Base-by-base conservation (phyloP, 1,140 invertebrate genomes). In the Pogonomyrmex californicus region DNA sequence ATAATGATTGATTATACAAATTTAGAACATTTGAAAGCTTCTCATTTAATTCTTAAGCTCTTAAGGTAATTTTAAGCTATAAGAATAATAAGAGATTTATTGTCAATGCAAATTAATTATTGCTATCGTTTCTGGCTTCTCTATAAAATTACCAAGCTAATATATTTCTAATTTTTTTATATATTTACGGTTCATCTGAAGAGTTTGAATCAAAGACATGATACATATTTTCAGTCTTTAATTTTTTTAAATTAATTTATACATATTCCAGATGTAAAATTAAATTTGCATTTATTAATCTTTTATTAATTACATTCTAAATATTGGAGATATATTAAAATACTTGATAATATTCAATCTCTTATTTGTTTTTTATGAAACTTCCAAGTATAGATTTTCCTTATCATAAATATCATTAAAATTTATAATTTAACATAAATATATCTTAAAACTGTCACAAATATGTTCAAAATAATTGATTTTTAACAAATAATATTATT, bases 221-320 rank as follows among this genome's bases (percentile, higher is more conserved):
- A 65, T 65, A 65, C 33, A 0, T 41, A 38, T 65, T 41, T 63
- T 63, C 62, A 38, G 4, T 1, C 17, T 38, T 63, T 2, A 65
- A 9, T 65, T 65, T 63, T 65, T 5, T 65, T 9, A 17, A 54
- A 1, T 54, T 54, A 54, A 41, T 65, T 36, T 4, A 36, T 62
- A 33, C 12, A 14, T 62, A 62, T 12, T 62, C 4, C 33, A 65
- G 36, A 10, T 10, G 17, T 41, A 66, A 66, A 2, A 23, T 66
- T 66, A 44, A 66, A 23, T 65, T 41, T 5, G 38, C n/a, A 17
- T 65, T 65, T n/a, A 66, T 44, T 41, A 66, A 66, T 63, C 7
- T 2, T 65, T 65, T 41, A 1, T 65, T 66, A 44, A 66, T 58
- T 75, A 38, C 2, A 17, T 73, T 14, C 41, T 17, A 30, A 44